These are phyloP conservation scores for Octomys mimax DNA, from an alignment of 2,797 vertebrate species.

Conservation along the genomic window DNA sequence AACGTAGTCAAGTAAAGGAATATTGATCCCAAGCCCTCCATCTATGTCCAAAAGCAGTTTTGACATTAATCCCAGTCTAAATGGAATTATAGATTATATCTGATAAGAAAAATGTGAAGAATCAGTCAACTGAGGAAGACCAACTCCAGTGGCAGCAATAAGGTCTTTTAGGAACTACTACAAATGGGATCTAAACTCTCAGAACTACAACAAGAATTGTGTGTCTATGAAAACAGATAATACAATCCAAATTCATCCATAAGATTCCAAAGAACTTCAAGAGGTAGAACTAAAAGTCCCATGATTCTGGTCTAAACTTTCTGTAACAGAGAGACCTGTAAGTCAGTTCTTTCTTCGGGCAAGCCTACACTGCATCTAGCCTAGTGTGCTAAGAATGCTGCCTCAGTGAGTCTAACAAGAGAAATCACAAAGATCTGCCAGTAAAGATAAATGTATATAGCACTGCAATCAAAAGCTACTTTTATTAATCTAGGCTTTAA, in stretches of 20 bases:
- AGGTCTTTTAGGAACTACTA: background rate
- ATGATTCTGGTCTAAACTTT: background rate
- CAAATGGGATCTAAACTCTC: background rate
- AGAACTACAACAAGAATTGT: background rate
- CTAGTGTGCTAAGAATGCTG: background rate
- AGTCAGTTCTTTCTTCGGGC: background rate
- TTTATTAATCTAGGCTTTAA: background rate
- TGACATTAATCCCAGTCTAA: background rate
- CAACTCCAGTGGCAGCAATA: background rate
- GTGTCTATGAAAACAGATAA: constrained; percentile 15
- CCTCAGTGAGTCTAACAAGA: background rate
- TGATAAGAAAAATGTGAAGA: constrained; percentile 44
- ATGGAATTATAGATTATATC: background rate
- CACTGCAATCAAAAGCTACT: background rate
- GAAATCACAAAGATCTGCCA: background rate
- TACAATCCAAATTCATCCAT: background rate
- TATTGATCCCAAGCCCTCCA: background rate
- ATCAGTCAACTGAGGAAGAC: background rate
- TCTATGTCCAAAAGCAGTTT: background rate
- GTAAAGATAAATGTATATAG: background rate
- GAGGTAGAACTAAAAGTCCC: background rate
- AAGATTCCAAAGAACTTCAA: constrained; percentile 13
- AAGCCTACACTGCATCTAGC: background rate
- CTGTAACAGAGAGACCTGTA: background rate
- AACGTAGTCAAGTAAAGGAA: background rate